These are phyloP conservation scores for Atrina japonica DNA, from an alignment of 2,888 invertebrate species.

Conservation along the genomic window DNA sequence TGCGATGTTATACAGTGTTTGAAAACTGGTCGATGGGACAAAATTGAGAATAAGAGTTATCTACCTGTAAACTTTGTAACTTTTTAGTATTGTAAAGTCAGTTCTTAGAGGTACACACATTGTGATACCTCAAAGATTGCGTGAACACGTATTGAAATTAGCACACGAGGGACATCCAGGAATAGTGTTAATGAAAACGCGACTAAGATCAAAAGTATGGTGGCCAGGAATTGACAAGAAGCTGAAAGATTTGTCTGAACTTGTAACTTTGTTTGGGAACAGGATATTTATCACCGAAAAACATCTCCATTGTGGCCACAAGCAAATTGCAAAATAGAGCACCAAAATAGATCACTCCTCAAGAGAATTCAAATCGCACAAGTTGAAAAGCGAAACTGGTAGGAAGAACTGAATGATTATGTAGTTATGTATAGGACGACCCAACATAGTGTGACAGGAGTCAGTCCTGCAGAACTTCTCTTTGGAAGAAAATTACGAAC, in stretches of 20 bases:
- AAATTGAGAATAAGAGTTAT: constrained; percentile 29
- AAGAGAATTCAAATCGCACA: constrained; percentile 27
- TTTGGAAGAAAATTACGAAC: too few relatives aligned
- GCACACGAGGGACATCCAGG: constrained; percentile 46
- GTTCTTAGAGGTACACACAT: constrained; percentile 44
- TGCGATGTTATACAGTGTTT: constrained; percentile 23
- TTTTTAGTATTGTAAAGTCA: constrained; percentile 35
- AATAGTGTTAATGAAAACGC: constrained; percentile 36
- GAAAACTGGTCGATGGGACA: constrained; percentile 24
- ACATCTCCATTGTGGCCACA: constrained; percentile 52
- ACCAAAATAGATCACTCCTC: constrained; percentile 34
- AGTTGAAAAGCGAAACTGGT: neutral
- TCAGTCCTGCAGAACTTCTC: too few relatives aligned
- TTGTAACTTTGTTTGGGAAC: too few relatives aligned
- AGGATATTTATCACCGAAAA: constrained; percentile 25
- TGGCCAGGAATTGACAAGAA: constrained; percentile 49
- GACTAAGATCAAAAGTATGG: constrained; percentile 44
- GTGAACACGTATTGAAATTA: constrained; percentile 10
- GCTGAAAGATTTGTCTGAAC: constrained; percentile 16
- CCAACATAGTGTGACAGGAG: too few relatives aligned
- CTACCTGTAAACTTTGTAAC: constrained; percentile 33
- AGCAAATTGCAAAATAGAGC: constrained; percentile 44
- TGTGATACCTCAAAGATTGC: constrained; percentile 25
- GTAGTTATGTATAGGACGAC: too few relatives aligned
- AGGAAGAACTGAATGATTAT: too few relatives aligned